Evolutionary conservation across 2,888 invertebrate species (phyloP), one percentile per base, ranked within the genome.

Genomic region (Craniophora ligustri): DNA sequence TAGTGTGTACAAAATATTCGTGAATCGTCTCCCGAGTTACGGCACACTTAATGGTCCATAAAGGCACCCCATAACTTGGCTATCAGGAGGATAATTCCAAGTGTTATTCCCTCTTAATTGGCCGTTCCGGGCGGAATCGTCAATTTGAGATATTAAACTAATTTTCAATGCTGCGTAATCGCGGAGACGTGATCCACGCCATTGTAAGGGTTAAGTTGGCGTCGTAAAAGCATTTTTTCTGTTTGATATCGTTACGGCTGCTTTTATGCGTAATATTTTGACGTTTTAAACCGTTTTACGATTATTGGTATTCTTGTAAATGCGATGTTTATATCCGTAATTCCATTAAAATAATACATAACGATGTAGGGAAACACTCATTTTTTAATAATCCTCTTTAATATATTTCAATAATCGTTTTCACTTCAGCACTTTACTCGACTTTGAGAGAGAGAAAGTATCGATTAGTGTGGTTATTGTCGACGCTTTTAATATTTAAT

Each of bases 141-240:
- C 92, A 91, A 92, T 93, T 92, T 86, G 84, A 89, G 92, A 91
- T 93, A 92, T 92, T 92, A 92, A 91, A 92, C 92, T 93, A 93
- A 93, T 93, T 92, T 92, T 91, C 91, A 90, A 92, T 92, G 92
- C 84, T 76, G 81, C 81, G 87, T 91, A 90, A 92, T 91, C 88
- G 89, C 68, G 80, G 80, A 85, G 86, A 90, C 89, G 89, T 88
- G 90, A 79, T 76, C 69, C 60, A 49, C 44, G 39, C 71, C 76
- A 72, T 69, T 70, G 78, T 73, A 79, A 79, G 86, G 86, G 86
- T 85, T 84, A 75, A 47, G 51, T 69, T 66, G 54, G 42, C 54
- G 47, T 67, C 62, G 71, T 75, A 72, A 73, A 76, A 68, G 51
- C 54, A 61, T 67, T 61, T 69, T 62, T 70, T 67, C 28, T 15